Conservation (phyloP, 2,797 vertebrate species). For the Geotrypetes seraphini region DNA sequence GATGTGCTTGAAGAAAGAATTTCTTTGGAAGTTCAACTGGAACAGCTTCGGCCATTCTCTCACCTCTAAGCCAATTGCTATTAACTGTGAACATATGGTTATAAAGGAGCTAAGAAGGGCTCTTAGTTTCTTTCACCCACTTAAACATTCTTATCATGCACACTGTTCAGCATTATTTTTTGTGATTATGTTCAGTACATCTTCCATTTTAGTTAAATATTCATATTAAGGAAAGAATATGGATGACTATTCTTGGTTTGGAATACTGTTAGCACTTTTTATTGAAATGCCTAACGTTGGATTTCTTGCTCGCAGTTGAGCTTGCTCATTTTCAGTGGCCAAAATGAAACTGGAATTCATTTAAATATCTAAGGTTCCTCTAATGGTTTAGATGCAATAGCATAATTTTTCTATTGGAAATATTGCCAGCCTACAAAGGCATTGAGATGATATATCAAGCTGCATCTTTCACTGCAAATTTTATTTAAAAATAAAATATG, state of each 20-base stretch:
- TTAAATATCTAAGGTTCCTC: conserved; percentile 7
- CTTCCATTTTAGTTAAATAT: conserved; percentile 59
- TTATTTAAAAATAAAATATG: conserved; percentile 1
- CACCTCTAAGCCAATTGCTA: conserved; percentile 79
- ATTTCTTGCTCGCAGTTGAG: conserved; percentile 15
- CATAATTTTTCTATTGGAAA: too few species aligned
- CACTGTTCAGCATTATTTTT: conserved; percentile 47
- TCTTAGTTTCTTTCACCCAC: conserved; percentile 53
- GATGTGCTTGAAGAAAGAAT: conserved; percentile 97
- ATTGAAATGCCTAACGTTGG: conserved; percentile 4
- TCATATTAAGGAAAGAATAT: conserved; percentile 50
- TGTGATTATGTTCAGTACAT: conserved; percentile 57
- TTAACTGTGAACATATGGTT: conserved; percentile 61
- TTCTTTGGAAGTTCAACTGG: conserved; percentile 96
- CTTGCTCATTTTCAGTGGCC: conserved; percentile 24
- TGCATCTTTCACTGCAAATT: conserved; percentile 10
- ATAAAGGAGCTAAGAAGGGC: conserved; percentile 46
- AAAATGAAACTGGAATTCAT: conserved; percentile 24
- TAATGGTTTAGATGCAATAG: too few species aligned
- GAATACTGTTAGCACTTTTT: conserved; percentile 31
- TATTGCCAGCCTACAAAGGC: too few species aligned
- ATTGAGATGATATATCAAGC: conserved; percentile 9
- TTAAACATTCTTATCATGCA: too few species aligned
- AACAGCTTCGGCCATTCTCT: conserved; percentile 97
- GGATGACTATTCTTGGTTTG: conserved; percentile 36